phyloP scores from a whole-genome alignment of 1,140 invertebrate genomes.

The Leucophenga varia region DNA sequence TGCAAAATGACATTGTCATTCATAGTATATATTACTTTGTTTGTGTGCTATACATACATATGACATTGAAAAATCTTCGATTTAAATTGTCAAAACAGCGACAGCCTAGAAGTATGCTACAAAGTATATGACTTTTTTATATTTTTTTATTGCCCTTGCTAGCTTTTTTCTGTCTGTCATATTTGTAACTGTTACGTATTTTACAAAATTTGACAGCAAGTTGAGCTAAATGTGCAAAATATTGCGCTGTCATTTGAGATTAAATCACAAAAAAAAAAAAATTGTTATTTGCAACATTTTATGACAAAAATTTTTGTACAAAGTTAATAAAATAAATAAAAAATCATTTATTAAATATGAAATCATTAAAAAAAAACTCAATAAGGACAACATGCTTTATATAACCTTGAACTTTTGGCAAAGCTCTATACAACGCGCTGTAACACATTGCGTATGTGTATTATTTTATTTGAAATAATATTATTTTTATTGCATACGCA shows the following conservation, averaged over 20 bases:
- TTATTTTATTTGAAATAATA: slow-evolving; percentile 12
- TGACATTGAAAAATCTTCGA: slow-evolving; percentile 33
- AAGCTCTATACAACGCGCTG: too few relatives aligned
- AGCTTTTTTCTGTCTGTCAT: slow-evolving; percentile 8
- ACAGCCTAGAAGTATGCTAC: slow-evolving; percentile 45
- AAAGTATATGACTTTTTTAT: slow-evolving; percentile 31
- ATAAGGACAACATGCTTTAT: too few relatives aligned
- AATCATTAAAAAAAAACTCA: neutral
- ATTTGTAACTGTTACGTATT: too few relatives aligned
- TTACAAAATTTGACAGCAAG: neutral
- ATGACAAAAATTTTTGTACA: too few relatives aligned
- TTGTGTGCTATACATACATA: slow-evolving; percentile 10
- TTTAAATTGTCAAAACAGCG: slow-evolving; percentile 47
- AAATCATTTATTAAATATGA: too few relatives aligned
- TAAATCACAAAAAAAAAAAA: slow-evolving; percentile 27
- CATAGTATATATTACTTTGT: slow-evolving; percentile 45
- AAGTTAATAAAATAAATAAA: too few relatives aligned
- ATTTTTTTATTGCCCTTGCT: too few relatives aligned
- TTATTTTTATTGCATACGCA: too few relatives aligned
- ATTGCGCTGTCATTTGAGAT: slow-evolving; percentile 34
- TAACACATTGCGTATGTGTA: slow-evolving; percentile 25
- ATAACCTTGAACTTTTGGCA: slow-evolving; percentile 18
- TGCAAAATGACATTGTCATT: slow-evolving; percentile 38
- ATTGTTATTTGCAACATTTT: too few relatives aligned
- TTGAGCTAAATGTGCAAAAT: slow-evolving; percentile 30